Evolutionary conservation across 2,113 vertebrate genomes (phyloP).

Genomic region (Petrocephalus microphthalmus): DNA sequence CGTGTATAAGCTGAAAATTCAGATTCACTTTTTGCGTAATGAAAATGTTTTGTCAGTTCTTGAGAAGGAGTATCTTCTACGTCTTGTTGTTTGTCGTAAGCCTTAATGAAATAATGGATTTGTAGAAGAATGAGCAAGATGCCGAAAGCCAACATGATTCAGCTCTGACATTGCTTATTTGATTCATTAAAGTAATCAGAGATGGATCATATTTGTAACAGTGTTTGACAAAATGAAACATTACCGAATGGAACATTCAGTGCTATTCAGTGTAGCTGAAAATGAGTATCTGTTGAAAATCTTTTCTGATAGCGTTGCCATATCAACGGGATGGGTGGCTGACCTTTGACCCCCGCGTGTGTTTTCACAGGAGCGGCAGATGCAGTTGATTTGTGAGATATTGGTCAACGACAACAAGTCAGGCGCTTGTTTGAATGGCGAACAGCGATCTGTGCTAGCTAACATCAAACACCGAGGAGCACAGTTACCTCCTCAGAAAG

Average conservation of each 20-base stretch:
- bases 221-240: not conserved
- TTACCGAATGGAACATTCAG: not conserved
- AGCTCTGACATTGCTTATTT: not conserved
- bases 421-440: constrained; percentile 53
- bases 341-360: not conserved
- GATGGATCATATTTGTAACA: not conserved
- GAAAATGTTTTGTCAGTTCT: not conserved
- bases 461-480: constrained; percentile 49
- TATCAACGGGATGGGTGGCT: not conserved
- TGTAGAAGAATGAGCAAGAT: not conserved
- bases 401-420: constrained; percentile 61
- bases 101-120: not conserved
- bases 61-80: not conserved
- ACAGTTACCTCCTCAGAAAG: constrained; percentile 31
- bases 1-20: not conserved
- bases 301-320: not conserved
- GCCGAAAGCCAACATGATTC: not conserved
- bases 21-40: not conserved
- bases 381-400: constrained; percentile 69
- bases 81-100: not conserved
- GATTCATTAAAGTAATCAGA: constrained; percentile 5
- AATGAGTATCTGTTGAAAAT: not conserved
- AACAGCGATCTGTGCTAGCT: constrained; percentile 62
- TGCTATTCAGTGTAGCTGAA: not conserved
- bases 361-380: constrained; percentile 63